Conservation (phyloP, 2,888 invertebrate species). For the Seira musarum region DNA sequence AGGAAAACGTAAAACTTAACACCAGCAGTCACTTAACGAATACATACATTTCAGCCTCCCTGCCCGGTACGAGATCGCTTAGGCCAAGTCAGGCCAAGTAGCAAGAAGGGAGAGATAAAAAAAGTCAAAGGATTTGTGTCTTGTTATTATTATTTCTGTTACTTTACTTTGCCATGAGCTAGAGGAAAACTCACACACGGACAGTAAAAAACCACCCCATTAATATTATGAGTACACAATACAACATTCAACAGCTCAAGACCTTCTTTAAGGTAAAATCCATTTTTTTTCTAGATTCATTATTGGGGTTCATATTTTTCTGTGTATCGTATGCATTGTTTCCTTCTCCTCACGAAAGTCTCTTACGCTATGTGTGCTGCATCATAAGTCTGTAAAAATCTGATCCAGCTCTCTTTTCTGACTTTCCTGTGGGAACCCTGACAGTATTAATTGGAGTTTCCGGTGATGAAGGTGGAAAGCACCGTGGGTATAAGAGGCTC, state of each 20-base stretch:
- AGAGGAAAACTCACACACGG: slow-evolving; percentile 40
- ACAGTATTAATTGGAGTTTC: slow-evolving; percentile 69
- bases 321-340: slow-evolving; percentile 5
- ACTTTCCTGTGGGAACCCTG: slow-evolving; percentile 69
- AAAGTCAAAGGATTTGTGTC: not conserved
- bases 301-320: slow-evolving; percentile 8
- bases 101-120: not conserved
- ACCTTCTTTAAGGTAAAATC: not conserved
- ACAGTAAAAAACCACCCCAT: slow-evolving; percentile 1
- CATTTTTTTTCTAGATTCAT: not conserved
- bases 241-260: slow-evolving; percentile 15
- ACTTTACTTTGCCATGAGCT: slow-evolving; percentile 25
- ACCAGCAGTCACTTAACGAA: not conserved
- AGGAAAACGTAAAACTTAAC: not conserved
- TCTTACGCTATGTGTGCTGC: slow-evolving; percentile 33
- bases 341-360: not conserved
- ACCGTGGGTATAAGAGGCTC: slow-evolving; percentile 54
- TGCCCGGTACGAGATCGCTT: not conserved
- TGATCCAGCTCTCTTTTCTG: slow-evolving; percentile 63
- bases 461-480: slow-evolving; percentile 58
- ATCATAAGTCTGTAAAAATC: slow-evolving; percentile 60
- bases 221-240: slow-evolving; percentile 23
- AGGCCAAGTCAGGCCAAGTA: not conserved
- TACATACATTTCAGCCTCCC: not conserved
- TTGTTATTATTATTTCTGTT: not conserved